phyloP scores from a whole-genome alignment of 2,113 vertebrate genomes.

The Campylomormyrus numenius region DNA sequence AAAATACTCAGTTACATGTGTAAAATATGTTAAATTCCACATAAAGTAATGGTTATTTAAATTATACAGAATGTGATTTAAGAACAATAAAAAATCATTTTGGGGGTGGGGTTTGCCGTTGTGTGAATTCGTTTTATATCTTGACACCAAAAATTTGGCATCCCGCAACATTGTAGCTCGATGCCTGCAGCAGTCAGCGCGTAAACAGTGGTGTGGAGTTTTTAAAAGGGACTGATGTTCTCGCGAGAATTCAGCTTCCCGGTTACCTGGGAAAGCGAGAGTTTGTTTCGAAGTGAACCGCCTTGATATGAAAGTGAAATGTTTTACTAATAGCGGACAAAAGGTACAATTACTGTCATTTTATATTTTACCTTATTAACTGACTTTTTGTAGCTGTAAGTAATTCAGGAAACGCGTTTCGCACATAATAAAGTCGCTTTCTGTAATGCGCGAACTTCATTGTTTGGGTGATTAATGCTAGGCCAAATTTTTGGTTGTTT shows the following conservation, averaged over 20 bases:
- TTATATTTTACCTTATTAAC: background rate
- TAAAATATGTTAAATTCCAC: background rate
- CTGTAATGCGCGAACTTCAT: background rate
- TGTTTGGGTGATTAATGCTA: background rate
- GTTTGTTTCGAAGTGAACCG: slow-evolving; percentile 33
- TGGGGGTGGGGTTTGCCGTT: background rate
- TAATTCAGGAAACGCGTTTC: background rate
- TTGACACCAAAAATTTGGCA: background rate
- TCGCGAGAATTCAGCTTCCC: slow-evolving; percentile 49
- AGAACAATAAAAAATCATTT: background rate
- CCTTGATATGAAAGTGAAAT: slow-evolving; percentile 20
- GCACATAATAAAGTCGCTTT: background rate
- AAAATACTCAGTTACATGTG: too few species aligned
- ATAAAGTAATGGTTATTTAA: background rate
- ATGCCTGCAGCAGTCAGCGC: background rate
- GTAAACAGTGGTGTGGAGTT: background rate
- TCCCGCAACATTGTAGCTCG: background rate
- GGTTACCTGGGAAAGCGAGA: slow-evolving; percentile 59
- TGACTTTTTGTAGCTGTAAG: background rate
- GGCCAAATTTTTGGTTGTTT: background rate
- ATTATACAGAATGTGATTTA: background rate
- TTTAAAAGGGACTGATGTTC: slow-evolving; percentile 21
- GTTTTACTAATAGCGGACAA: background rate
- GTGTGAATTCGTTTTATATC: background rate
- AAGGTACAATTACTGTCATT: background rate